phyloP scores from a whole-genome alignment of 2,113 vertebrate genomes.

The Nymphicus hollandicus region DNA sequence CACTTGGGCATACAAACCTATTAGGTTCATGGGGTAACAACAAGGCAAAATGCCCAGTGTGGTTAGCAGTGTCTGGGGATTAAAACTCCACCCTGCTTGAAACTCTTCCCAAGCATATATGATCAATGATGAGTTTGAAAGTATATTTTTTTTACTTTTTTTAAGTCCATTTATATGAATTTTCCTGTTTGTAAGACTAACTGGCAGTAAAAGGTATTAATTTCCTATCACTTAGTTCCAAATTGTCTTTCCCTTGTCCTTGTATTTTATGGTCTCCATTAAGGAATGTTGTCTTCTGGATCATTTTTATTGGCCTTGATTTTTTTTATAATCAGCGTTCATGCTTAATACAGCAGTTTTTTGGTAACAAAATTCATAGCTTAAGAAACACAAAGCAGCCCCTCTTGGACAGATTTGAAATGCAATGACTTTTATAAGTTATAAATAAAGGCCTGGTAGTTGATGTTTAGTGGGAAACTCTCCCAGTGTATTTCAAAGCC shows the following conservation, averaged over 20 bases:
- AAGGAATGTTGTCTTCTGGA: slow-evolving; percentile 34
- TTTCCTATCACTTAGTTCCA: background rate
- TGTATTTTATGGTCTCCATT: slow-evolving; percentile 5
- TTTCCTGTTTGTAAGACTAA: background rate
- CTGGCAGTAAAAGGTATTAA: background rate
- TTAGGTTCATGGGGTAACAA: background rate
- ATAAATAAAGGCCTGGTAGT: slow-evolving; percentile 25
- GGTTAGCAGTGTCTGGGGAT: background rate
- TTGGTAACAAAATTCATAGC: slow-evolving; percentile 2
- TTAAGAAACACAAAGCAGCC: background rate
- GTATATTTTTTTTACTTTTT: background rate
- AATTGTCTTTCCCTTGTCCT: background rate
- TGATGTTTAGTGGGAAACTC: slow-evolving; percentile 37
- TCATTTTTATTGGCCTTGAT: slow-evolving; percentile 40
- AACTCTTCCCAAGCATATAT: background rate
- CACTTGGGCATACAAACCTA: background rate
- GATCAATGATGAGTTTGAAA: background rate
- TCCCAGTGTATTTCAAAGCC: slow-evolving; percentile 31
- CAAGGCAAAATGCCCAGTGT: background rate
- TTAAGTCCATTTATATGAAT: background rate
- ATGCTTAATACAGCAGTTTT: slow-evolving; percentile 5
- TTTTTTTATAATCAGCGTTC: slow-evolving; percentile 36
- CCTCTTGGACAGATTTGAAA: slow-evolving; percentile 17
- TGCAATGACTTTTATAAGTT: background rate
- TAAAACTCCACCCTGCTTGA: background rate